A percentile compares a stretch with the other conserved stretches of the same genome.
Evolutionary conservation across 2,797 vertebrate genomes (phyloP).

Genomic region (Champsocephalus gunnari): DNA sequence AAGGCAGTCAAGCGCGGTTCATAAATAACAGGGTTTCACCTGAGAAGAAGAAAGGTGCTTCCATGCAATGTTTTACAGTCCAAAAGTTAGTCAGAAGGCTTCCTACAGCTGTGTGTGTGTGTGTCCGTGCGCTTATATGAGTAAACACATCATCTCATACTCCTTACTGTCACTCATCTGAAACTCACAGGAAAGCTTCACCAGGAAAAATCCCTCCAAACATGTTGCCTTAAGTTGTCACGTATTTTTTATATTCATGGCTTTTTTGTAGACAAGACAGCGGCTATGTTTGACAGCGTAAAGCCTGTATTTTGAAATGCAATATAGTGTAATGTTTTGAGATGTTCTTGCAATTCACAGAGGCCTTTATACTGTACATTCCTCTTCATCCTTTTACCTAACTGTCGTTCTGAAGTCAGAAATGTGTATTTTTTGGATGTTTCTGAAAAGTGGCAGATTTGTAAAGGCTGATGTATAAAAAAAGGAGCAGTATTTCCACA

Average conservation of each 20-base stretch:
- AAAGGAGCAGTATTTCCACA: slow-evolving; percentile 23
- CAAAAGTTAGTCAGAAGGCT: neutral
- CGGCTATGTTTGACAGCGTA: slow-evolving; percentile 11
- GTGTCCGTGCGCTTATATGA: slow-evolving; percentile 11
- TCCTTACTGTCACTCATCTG: slow-evolving; percentile 48
- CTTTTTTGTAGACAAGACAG: slow-evolving; percentile 23
- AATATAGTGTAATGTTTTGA: neutral
- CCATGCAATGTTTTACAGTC: neutral
- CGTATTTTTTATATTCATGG: slow-evolving; percentile 44
- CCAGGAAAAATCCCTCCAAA: slow-evolving; percentile 53
- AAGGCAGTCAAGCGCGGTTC: neutral
- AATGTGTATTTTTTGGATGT: slow-evolving; percentile 10
- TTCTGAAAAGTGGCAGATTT: slow-evolving; percentile 31
- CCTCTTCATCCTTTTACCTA: neutral
- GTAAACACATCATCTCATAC: neutral
- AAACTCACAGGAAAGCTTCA: slow-evolving; percentile 17
- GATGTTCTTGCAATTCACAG: neutral
- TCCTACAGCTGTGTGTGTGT: neutral
- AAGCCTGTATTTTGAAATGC: slow-evolving; percentile 13
- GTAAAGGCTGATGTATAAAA: slow-evolving; percentile 18
- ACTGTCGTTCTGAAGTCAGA: slow-evolving; percentile 16
- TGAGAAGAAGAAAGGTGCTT: neutral
- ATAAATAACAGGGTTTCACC: neutral
- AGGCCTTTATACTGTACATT: neutral
- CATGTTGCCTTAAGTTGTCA: slow-evolving; percentile 26